Conservation (phyloP, 2,113 vertebrate genomes). For the Podiceps cristatus region DNA sequence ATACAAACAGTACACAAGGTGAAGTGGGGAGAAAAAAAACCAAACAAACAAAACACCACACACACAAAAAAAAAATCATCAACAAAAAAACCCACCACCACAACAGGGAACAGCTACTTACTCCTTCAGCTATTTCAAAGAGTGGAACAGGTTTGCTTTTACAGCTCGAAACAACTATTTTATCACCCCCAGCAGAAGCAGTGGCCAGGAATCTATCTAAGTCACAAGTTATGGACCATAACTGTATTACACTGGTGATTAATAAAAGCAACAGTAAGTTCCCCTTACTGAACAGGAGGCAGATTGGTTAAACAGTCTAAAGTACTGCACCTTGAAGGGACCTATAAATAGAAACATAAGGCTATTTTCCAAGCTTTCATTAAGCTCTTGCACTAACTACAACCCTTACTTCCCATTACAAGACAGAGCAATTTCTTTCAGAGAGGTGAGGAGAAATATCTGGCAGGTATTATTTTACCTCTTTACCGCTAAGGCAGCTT, state of each 20-base stretch:
- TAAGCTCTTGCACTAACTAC: background rate
- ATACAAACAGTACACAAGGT: background rate
- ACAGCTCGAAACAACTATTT: constrained; percentile 92
- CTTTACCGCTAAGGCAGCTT: background rate
- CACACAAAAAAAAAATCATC: too few relatives aligned
- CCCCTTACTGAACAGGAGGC: background rate
- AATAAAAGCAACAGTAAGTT: background rate
- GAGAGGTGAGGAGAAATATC: background rate
- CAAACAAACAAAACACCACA: too few relatives aligned
- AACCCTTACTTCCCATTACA: background rate
- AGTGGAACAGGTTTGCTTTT: constrained; percentile 87
- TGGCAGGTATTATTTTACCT: background rate
- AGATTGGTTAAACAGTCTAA: background rate
- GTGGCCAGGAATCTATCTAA: constrained; percentile 93
- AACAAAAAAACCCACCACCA: too few relatives aligned
- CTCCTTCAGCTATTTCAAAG: constrained; percentile 92
- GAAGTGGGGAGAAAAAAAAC: background rate
- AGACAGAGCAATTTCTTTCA: background rate
- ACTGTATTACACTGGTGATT: background rate
- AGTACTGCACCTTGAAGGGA: background rate
- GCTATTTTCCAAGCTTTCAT: background rate
- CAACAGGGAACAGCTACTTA: constrained; percentile 75
- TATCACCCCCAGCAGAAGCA: constrained; percentile 92
- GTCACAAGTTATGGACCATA: constrained; percentile 78
- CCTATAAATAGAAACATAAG: background rate